These are phyloP conservation scores for Nasonia vitripennis DNA, from an alignment of 1,140 invertebrate genomes.

Conservation along the genomic window DNA sequence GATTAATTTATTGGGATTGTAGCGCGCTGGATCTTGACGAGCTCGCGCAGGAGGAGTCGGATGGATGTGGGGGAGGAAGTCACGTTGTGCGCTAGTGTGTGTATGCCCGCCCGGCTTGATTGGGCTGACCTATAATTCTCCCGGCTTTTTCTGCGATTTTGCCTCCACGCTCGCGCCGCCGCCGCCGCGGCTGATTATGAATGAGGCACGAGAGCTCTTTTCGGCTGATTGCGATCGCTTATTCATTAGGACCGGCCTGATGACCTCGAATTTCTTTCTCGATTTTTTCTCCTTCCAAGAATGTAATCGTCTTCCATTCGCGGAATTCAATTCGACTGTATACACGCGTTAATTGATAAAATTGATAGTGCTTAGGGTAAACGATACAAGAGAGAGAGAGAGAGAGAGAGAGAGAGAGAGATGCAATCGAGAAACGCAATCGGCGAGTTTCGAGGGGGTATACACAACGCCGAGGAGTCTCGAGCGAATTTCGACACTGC, in stretches of 20 bases:
- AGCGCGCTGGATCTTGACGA: slow-evolving; percentile 2
- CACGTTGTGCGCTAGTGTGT: background rate
- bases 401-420: slow-evolving; percentile 15
- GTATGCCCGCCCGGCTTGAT: background rate
- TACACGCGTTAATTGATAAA: slow-evolving; percentile 38
- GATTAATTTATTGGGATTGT: slow-evolving; percentile 51
- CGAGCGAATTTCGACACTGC: slow-evolving; percentile 42
- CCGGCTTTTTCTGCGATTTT: background rate
- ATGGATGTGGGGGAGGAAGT: background rate
- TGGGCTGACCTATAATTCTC: slow-evolving; percentile 20
- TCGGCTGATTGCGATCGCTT: no score
- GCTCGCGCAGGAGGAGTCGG: background rate
- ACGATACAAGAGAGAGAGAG: slow-evolving; percentile 2
- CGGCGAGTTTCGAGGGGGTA: slow-evolving; percentile 30
- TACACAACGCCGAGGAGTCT: slow-evolving; percentile 12
- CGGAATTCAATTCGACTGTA: slow-evolving; percentile 8
- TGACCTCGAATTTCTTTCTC: no score
- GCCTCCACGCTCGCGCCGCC: no score
- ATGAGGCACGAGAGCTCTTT: background rate
- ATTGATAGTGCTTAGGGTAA: slow-evolving; percentile 25
- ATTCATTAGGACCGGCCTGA: no score
- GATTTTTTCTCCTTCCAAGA: no score
- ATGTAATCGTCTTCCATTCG: background rate
- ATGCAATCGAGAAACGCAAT: slow-evolving; percentile 47
- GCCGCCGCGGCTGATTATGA: no score